A percentile compares a stretch with the other conserved stretches of the same genome.
These are phyloP conservation scores for Meteorus colon DNA, from an alignment of 2,888 invertebrate species.

Conservation along the genomic window DNA sequence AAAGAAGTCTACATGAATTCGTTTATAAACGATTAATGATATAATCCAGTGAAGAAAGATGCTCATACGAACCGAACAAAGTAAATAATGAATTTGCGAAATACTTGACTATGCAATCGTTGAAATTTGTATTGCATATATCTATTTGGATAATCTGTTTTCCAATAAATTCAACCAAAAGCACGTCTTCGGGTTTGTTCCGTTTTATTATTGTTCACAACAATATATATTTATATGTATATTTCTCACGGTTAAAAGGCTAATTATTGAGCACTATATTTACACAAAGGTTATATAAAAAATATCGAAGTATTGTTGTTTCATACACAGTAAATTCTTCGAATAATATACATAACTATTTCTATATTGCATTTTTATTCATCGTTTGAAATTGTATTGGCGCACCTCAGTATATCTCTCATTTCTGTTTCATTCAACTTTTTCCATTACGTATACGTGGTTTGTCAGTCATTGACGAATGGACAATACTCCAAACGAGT, in stretches of 20 bases:
- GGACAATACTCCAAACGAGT: not conserved
- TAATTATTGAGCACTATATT: slow-evolving; percentile 54
- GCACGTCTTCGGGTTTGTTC: slow-evolving; percentile 16
- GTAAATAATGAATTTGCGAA: not conserved
- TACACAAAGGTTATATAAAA: slow-evolving; percentile 66
- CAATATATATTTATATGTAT: slow-evolving; percentile 54
- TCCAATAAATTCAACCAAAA: not conserved
- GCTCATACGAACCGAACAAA: not conserved
- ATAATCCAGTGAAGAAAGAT: slow-evolving; percentile 17
- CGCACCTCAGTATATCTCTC: not conserved
- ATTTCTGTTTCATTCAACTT: slow-evolving; percentile 30
- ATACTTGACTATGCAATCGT: slow-evolving; percentile 35
- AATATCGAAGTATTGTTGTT: slow-evolving; percentile 59
- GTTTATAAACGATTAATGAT: slow-evolving; percentile 60
- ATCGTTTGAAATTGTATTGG: slow-evolving; percentile 37
- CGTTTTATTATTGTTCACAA: slow-evolving; percentile 54
- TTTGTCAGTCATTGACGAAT: slow-evolving; percentile 54
- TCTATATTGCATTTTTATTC: slow-evolving; percentile 31
- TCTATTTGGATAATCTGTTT: slow-evolving; percentile 12
- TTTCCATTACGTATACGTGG: slow-evolving; percentile 59
- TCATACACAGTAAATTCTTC: slow-evolving; percentile 53
- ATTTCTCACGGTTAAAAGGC: slow-evolving; percentile 41
- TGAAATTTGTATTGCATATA: slow-evolving; percentile 49
- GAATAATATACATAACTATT: slow-evolving; percentile 48
- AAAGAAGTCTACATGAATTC: slow-evolving; percentile 64